Evolutionary conservation across 2,888 invertebrate genomes (phyloP).

Genomic region (Cheilosia vernalis): DNA sequence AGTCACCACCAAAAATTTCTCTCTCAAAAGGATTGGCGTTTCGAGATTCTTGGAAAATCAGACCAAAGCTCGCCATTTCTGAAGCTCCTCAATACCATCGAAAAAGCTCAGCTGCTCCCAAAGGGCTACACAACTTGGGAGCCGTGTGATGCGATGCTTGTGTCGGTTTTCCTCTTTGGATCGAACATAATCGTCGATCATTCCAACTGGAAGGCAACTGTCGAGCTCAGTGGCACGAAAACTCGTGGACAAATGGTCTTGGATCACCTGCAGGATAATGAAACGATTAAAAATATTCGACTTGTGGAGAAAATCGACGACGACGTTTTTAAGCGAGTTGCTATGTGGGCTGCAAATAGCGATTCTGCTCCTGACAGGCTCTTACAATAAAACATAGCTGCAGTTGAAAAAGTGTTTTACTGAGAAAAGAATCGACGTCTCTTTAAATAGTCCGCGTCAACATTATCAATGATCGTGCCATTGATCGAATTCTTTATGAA

Average conservation of each 20-base stretch:
- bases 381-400: not conserved
- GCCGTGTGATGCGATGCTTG: constrained; percentile 85
- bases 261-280: constrained; percentile 84
- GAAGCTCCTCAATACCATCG: constrained; percentile 84
- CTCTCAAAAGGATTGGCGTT: constrained; percentile 82
- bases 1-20: no score
- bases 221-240: constrained; percentile 85
- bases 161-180: constrained; percentile 83
- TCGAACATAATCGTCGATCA: constrained; percentile 80
- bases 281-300: constrained; percentile 79
- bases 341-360: constrained; percentile 81
- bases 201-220: constrained; percentile 84
- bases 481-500: constrained; percentile 77
- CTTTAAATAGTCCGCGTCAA: constrained; percentile 81
- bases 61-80: constrained; percentile 80
- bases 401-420: constrained; percentile 3
- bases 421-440: not conserved
- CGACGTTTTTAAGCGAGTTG: constrained; percentile 84
- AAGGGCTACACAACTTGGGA: constrained; percentile 78
- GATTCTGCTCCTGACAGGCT: constrained; percentile 76
- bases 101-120: constrained; percentile 80
- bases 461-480: constrained; percentile 81
- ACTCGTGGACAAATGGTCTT: constrained; percentile 87
- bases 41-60: constrained; percentile 83
- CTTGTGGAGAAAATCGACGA: constrained; percentile 83